Base-by-base conservation (phyloP, 2,797 vertebrate genomes). In the Mastacembelus armatus region DNA sequence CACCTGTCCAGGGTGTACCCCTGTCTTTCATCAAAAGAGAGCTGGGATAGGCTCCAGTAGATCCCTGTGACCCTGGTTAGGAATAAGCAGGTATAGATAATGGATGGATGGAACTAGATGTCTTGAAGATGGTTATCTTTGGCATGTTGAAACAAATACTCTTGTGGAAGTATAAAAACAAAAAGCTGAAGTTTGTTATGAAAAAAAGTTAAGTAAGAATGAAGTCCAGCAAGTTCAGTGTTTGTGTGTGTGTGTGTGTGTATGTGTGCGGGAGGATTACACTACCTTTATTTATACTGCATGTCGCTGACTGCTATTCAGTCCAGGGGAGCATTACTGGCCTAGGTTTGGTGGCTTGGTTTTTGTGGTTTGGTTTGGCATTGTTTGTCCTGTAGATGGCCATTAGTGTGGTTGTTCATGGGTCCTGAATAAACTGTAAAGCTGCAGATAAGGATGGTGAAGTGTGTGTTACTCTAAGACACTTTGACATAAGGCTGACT, bases 341-440 rank as follows among this genome's bases (percentile, higher is more conserved):
- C 42, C 26, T 44, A 61, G 40, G 62, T 57, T n/a, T n/a, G n/a
- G n/a, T n/a, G n/a, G n/a, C n/a, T n/a, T n/a, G n/a, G n/a, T n/a
- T n/a, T n/a, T n/a, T n/a, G n/a, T n/a, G n/a, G n/a, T n/a, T n/a
- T 71, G 45, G 22, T 40, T 50, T 66, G 43, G 26, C 30, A n/a
- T 43, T 54, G 24, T 44, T 58, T 77, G 45, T 67, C 24, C 16
- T n/a, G n/a, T n/a, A n/a, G n/a, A n/a, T n/a, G n/a, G n/a, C n/a
- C n/a, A n/a, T n/a, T n/a, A 19, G 45, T 22, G 33, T 54, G 24
- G 11, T 40, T 26, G 49, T 32, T 21, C 66, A 67, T 60, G 38
- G 19, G 18, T 47, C 27, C 51, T 51, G 36, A 30, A 54, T 38
- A 58, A 42, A 45, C 21, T 32, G n/a, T 49, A 10, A 50, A 45